A percentile compares a stretch with the other conserved stretches of the same genome.
These are phyloP conservation scores for Hycleus cichorii DNA, from an alignment of 1,140 invertebrate species.

Conservation along the genomic window DNA sequence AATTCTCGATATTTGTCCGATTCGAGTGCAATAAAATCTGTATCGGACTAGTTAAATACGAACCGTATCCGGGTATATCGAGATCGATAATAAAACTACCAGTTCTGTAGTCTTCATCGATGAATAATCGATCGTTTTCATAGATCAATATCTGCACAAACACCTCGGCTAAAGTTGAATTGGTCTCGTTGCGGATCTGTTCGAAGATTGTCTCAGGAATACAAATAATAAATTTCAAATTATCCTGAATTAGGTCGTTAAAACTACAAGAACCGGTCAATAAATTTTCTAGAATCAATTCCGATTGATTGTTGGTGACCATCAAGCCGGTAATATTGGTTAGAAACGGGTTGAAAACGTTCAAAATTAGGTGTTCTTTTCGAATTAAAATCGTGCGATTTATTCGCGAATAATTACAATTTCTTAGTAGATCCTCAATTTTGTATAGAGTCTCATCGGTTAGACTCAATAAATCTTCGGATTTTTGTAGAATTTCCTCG, in stretches of 20 bases:
- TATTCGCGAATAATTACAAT: neutral
- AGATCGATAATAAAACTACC: slow-evolving; percentile 47
- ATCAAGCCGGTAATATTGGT: slow-evolving; percentile 47
- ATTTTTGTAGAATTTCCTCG: slow-evolving; percentile 2
- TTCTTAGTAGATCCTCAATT: slow-evolving; percentile 18
- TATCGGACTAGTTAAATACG: slow-evolving; percentile 41
- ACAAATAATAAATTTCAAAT: slow-evolving; percentile 49
- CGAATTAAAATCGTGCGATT: neutral
- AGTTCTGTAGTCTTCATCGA: slow-evolving; percentile 36
- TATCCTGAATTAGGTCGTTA: neutral
- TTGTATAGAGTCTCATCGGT: slow-evolving; percentile 11
- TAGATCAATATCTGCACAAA: slow-evolving; percentile 45
- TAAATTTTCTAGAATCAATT: too few species aligned
- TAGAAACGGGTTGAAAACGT: slow-evolving; percentile 45
- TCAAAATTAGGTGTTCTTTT: slow-evolving; percentile 40
- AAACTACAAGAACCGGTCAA: too few species aligned
- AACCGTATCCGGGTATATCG: slow-evolving; percentile 46
- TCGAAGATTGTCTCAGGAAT: slow-evolving; percentile 38
- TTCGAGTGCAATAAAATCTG: slow-evolving; percentile 46
- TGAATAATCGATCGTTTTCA: slow-evolving; percentile 49
- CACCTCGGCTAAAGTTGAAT: slow-evolving; percentile 8
- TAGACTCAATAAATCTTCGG: slow-evolving; percentile 17
- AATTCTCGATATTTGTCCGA: slow-evolving; percentile 36
- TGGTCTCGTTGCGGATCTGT: slow-evolving; percentile 4
- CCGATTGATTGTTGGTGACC: too few species aligned